Evolutionary conservation across 1,140 invertebrate species (phyloP), one percentile per base, ranked within the genome.

Genomic region (Pachypeltis micranthus): DNA sequence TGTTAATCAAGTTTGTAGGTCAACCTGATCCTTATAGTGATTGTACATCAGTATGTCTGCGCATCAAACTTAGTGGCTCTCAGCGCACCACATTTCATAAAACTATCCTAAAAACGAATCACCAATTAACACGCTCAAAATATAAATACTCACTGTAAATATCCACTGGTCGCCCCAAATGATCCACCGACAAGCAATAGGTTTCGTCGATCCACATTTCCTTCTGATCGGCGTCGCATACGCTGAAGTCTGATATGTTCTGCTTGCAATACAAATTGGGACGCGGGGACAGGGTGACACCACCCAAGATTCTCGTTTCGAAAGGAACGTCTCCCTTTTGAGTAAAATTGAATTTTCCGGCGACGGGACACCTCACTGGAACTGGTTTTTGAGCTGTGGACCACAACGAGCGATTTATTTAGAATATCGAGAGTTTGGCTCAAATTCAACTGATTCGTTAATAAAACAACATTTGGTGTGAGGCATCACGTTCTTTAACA

Each of bases 181-280:
- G 86, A 78, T 98, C 93, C 2, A 98, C 92, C n/a, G 91, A 90
- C 2, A 96, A 78, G 74, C 95, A 98, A 69, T 96, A 96, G 66
- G 90, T 93, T 71, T 94, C 93, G 75, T 98, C 94, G 47, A 98
- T 86, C 21, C 85, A 81, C 67, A 96, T 86, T 72, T 91, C 91
- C 72, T 95, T 96, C 72, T 96, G 91, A 74, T 96, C 93, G 1
- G 85, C 85, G 77, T 91, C 91, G 72, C 92, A 95, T 1, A 93
- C 90, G 0, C 90, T 93, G 69, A 97, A 90, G 76, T 97, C 94
- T 0, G 92, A 94, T 66, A 96, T 91, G 69, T 93, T 93, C 70
- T 92, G 79, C 76, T 94, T 91, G 72, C 94, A 97, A 71, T 94
- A 90, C 62, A 91, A 85, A 73, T 92, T 92, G 1, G 93, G 91